These are phyloP conservation scores for Gobionotothen gibberifrons DNA, from an alignment of 2,797 vertebrate species.

Conservation along the genomic window DNA sequence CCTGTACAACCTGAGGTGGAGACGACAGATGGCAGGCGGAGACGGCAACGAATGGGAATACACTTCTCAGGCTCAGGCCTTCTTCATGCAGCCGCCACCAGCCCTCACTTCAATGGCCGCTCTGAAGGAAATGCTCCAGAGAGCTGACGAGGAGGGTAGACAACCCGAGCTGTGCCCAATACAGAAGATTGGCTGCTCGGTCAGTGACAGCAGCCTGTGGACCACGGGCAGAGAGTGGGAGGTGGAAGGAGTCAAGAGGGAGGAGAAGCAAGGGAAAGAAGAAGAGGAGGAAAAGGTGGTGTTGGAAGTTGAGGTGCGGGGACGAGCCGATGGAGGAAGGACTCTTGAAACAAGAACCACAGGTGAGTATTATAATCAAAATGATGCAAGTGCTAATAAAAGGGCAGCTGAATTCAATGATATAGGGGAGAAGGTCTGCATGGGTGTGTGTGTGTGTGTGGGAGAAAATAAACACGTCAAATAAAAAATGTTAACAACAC, in stretches of 20 bases:
- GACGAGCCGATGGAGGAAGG: constrained; percentile 84
- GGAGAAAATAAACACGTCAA: constrained; percentile 26
- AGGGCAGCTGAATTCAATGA: neutral
- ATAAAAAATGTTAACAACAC: constrained; percentile 26
- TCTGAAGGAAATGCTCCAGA: constrained; percentile 86
- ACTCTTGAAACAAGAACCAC: constrained; percentile 79
- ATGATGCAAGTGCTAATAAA: neutral
- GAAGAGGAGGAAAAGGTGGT: constrained; percentile 37
- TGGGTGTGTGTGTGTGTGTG: neutral
- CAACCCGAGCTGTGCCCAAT: constrained; percentile 62
- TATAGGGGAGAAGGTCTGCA: neutral
- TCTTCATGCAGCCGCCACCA: constrained; percentile 84
- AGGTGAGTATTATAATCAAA: constrained; percentile 72
- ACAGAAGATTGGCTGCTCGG: constrained; percentile 75
- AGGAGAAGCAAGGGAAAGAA: constrained; percentile 57
- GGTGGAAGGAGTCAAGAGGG: constrained; percentile 38
- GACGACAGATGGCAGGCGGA: constrained; percentile 77
- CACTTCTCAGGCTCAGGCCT: constrained; percentile 85
- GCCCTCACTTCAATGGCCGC: constrained; percentile 82
- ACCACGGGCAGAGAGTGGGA: constrained; percentile 66
- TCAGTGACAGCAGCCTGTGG: constrained; percentile 75
- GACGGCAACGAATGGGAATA: constrained; percentile 86
- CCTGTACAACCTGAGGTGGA: constrained; percentile 87
- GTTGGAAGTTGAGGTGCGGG: constrained; percentile 70
- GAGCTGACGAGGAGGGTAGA: constrained; percentile 82